A percentile compares a stretch with the other conserved stretches of the same genome.
These are phyloP conservation scores for Chrysomela aeneicollis DNA, from an alignment of 2,888 invertebrate genomes.

Conservation along the genomic window DNA sequence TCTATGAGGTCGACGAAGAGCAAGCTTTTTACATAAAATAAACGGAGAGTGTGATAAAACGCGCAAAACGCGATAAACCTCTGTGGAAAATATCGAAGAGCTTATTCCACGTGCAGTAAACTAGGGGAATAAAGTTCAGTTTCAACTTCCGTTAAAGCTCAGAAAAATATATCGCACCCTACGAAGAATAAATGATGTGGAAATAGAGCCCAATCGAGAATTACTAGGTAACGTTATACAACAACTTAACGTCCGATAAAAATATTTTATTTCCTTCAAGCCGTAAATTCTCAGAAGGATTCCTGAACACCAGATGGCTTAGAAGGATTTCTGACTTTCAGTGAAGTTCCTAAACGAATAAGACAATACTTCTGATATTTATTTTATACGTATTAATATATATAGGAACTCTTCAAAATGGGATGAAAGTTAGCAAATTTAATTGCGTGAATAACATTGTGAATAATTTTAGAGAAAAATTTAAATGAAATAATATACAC, in stretches of 20 bases:
- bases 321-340: not conserved
- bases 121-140: slow-evolving; percentile 40
- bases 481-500: too few relatives aligned
- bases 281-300: slow-evolving; percentile 29
- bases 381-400: too few relatives aligned
- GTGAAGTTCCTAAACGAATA: not conserved
- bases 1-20: slow-evolving; percentile 31
- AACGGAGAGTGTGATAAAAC: slow-evolving; percentile 37
- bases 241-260: slow-evolving; percentile 36
- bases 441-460: too few relatives aligned
- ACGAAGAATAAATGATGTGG: slow-evolving; percentile 45
- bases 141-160: slow-evolving; percentile 35
- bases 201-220: slow-evolving; percentile 46
- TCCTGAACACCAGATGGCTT: slow-evolving; percentile 2
- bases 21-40: slow-evolving; percentile 44
- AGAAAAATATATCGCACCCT: slow-evolving; percentile 30
- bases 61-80: slow-evolving; percentile 36
- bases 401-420: too few relatives aligned
- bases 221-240: slow-evolving; percentile 38
- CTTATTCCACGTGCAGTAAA: slow-evolving; percentile 41
- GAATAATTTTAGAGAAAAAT: too few relatives aligned
- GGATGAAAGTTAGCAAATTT: too few relatives aligned
- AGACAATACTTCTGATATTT: not conserved
- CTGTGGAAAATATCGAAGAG: slow-evolving; percentile 40
- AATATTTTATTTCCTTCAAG: slow-evolving; percentile 35